Percentiles rank a stretch among this genome's conserved stretches.
Evolutionary conservation across 1,140 invertebrate species (phyloP).

Genomic region (Heliconius hewitsoni): DNA sequence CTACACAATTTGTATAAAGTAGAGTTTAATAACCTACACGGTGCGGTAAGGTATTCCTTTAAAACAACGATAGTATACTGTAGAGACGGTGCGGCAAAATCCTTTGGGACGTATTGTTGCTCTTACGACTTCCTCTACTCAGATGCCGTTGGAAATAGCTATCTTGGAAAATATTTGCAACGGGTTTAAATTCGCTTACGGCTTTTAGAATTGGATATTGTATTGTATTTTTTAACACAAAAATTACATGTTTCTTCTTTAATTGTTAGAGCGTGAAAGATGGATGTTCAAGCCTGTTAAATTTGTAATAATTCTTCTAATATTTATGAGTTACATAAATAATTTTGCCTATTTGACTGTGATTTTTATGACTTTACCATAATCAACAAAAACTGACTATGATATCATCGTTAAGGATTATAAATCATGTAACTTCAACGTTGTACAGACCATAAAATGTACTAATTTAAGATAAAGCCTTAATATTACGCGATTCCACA

Average conservation of each 20-base stretch:
- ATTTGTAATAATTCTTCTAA: no score
- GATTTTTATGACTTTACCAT: not conserved
- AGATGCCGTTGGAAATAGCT: slow-evolving; percentile 14
- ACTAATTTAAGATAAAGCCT: no score
- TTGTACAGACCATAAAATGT: no score
- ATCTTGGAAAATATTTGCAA: slow-evolving; percentile 17
- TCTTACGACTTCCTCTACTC: slow-evolving; percentile 4
- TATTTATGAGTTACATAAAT: no score
- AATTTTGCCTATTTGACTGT: not conserved
- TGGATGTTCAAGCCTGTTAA: no score
- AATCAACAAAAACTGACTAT: no score
- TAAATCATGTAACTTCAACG: no score
- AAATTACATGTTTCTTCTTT: no score
- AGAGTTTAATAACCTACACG: not conserved
- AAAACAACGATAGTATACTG: slow-evolving; percentile 13
- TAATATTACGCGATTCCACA: no score
- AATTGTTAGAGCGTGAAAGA: no score
- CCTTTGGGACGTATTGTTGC: slow-evolving; percentile 18
- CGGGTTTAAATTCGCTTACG: no score
- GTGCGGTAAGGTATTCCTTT: not conserved
- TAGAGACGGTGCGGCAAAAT: not conserved
- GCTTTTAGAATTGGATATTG: not conserved
- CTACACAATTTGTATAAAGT: not conserved
- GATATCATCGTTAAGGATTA: no score
- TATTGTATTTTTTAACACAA: not conserved